Evolutionary conservation across 2,797 vertebrate genomes (phyloP), one percentile per base, ranked within the genome.

Genomic region (Coregonus sp.): DNA sequence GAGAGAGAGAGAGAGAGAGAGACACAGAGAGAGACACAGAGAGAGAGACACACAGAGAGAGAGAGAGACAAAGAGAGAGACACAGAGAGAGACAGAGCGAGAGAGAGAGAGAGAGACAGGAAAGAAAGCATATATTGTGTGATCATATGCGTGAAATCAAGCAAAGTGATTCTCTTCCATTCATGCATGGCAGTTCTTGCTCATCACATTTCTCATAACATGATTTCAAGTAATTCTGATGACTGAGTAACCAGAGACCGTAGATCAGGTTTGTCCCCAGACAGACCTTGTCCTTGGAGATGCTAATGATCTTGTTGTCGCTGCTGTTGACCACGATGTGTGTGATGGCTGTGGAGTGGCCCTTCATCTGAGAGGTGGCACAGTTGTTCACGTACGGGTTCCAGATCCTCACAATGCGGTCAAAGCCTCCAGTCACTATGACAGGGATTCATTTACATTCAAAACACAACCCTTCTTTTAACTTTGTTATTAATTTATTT

Each of bases 261-360:
- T 47, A 47, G 40, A 47, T 47, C 9, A 47, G 59, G 59, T 25
- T 20, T 25, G 59, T 61, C 59, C n/a, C 59, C 20, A 5, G 20
- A 5, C 20, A 72, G 54, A 91, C 92, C 85, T 92, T 92, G 82
- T 93, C 91, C 76, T 83, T 90, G 72, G 91, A 92, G 81, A 92
- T 20, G 56, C 92, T 93, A 79, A 93, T 47, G 47, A 91, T 82
- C 78, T 78, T 88, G 80, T 25, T 72, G 65, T 81, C 83, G 20
- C 61, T 73, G 77, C 71, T 73, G 4, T 77, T 84, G 70, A 91
- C 54, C 0, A 87, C 67, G 47, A 92, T 52, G 52, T 90, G 85
- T 0, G 76, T 90, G 85, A 92, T 84, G 0, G 88, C 87, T 0
- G 89, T 84, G 16, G 76, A 79, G 29, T 93, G 92, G 1, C 92